Evolutionary conservation across 2,888 invertebrate genomes (phyloP).

Genomic region (Ferrisia virgata): DNA sequence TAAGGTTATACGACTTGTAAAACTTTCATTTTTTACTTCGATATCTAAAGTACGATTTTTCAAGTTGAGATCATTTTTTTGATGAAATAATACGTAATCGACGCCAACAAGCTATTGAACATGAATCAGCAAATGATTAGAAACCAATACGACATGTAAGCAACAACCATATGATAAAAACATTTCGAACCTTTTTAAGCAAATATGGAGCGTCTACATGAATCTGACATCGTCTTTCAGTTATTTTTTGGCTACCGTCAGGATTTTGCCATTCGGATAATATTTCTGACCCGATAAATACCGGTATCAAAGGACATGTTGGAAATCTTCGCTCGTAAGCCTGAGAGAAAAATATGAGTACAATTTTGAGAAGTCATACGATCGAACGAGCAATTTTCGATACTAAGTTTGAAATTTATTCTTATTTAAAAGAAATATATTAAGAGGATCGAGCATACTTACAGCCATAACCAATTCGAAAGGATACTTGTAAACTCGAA

Average conservation of each 20-base stretch:
- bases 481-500: constrained; percentile 90
- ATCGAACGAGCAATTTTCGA: too few species aligned
- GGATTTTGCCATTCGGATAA: constrained; percentile 71
- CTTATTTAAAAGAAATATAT: too few species aligned
- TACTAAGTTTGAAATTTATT: too few species aligned
- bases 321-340: constrained; percentile 93
- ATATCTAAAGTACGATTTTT: constrained; percentile 76
- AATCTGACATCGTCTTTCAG: constrained; percentile 81
- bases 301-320: constrained; percentile 88
- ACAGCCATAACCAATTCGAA: constrained; percentile 96
- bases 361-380: not conserved
- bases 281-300: constrained; percentile 83
- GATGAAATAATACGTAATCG: constrained; percentile 84
- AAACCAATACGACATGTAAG: not conserved
- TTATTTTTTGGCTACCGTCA: constrained; percentile 73
- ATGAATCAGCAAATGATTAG: not conserved
- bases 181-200: constrained; percentile 83
- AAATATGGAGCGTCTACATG: constrained; percentile 92
- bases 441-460: constrained; percentile 56
- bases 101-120: constrained; percentile 79
- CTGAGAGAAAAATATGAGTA: constrained; percentile 56
- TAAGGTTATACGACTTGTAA: constrained; percentile 76
- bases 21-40: constrained; percentile 90
- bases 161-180: not conserved
- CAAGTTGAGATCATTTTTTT: constrained; percentile 81